Conservation (phyloP, 2,113 vertebrate species). For the Thalassoma bifasciatum region DNA sequence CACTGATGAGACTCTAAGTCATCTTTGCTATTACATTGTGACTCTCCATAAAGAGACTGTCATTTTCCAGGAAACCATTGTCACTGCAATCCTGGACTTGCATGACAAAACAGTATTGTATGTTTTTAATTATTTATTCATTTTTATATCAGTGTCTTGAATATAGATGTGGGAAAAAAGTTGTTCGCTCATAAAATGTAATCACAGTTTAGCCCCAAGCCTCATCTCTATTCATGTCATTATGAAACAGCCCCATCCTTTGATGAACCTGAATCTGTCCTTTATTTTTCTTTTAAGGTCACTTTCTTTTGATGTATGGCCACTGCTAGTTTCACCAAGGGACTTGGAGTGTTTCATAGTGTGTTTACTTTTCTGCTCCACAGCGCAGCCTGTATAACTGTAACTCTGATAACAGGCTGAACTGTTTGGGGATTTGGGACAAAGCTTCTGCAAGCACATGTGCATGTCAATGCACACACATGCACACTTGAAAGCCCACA, state of each 20-base stretch:
- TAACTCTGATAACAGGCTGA: conserved; percentile 48
- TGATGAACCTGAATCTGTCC: conserved; percentile 59
- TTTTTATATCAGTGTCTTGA: neutral
- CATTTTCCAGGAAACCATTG: neutral
- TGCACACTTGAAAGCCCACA: conserved; percentile 6
- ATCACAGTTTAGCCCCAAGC: conserved; percentile 14
- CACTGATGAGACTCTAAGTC: neutral
- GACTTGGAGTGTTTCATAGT: conserved; percentile 53
- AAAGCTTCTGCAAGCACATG: conserved; percentile 26
- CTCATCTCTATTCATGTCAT: conserved; percentile 15
- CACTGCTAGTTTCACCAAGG: conserved; percentile 58
- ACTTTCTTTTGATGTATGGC: conserved; percentile 72
- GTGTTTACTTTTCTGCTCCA: conserved; percentile 70
- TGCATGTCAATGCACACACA: conserved; percentile 24
- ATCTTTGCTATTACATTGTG: neutral
- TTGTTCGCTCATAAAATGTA: conserved; percentile 12
- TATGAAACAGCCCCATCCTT: conserved; percentile 12
- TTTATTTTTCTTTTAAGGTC: conserved; percentile 59
- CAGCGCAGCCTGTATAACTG: conserved; percentile 51
- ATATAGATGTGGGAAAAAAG: neutral
- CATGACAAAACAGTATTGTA: neutral
- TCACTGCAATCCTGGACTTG: neutral
- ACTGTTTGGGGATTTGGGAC: conserved; percentile 57
- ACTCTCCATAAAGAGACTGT: neutral
- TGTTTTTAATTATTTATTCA: neutral